Conservation (phyloP, 2,888 invertebrate genomes). For the Seira musarum region DNA sequence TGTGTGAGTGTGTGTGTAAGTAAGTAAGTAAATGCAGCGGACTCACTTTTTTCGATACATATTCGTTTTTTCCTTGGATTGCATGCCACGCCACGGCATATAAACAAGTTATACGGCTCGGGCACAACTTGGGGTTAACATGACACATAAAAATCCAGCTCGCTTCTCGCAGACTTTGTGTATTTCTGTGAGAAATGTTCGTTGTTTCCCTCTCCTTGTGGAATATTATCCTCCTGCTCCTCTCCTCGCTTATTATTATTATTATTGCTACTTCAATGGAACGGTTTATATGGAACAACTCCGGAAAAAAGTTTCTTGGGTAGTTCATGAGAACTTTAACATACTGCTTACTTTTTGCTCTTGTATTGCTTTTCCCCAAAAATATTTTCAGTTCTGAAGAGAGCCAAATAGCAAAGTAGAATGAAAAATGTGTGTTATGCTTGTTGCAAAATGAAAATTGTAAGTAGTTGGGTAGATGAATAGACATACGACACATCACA, state of each 20-base stretch:
- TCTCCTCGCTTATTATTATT: conserved; percentile 36
- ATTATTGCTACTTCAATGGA: conserved; percentile 35
- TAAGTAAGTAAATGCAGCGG: conserved; percentile 23
- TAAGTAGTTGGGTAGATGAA: neutral
- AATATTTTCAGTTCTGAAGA: neutral
- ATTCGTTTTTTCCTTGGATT: conserved; percentile 15
- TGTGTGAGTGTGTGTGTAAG: conserved; percentile 25
- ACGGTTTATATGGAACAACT: conserved; percentile 27
- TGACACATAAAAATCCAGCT: conserved; percentile 58
- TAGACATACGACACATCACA: neutral
- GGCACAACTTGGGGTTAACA: conserved; percentile 41
- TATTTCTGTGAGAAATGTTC: neutral
- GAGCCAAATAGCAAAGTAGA: neutral
- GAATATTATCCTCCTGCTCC: too few species aligned
- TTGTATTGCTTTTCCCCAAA: neutral
- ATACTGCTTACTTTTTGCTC: conserved; percentile 36
- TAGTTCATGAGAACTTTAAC: conserved; percentile 54
- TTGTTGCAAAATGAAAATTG: neutral
- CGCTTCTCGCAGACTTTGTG: conserved; percentile 29
- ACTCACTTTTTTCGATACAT: conserved; percentile 39
- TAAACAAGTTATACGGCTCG: neutral
- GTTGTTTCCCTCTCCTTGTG: neutral
- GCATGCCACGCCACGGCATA: conserved; percentile 20
- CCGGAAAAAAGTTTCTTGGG: conserved; percentile 32
- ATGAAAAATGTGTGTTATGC: neutral